Evolutionary conservation across 2,113 vertebrate species (phyloP), one percentile per base, ranked within the genome.

Genomic region (Procapra przewalskii): DNA sequence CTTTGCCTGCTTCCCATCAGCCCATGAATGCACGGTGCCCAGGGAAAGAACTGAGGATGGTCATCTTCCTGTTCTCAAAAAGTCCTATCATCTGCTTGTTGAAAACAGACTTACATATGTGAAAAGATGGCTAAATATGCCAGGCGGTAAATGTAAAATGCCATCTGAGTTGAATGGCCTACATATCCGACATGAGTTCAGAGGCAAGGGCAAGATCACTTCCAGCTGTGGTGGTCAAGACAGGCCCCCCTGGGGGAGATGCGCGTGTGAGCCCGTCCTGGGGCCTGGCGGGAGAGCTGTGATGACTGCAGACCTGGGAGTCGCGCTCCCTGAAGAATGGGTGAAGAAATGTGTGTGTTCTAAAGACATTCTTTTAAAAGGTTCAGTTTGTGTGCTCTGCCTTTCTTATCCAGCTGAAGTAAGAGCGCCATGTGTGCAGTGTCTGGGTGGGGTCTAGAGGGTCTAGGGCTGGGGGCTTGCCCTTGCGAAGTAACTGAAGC

Each of bases 81-180:
- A 94, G 67, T 87, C 80, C 12, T 52, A 95, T 96, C 91, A 93
- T 91, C 88, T 94, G 86, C 92, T 94, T 98, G 94, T 97, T 96
- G 93, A 81, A 94, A 97, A 87, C 97, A 98, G 96, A 94, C 84
- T 1, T 45, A 31, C 57, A 88, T 62, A 93, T 93, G 82, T 88
- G 87, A 92, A 96, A 91, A 93, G 98, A 95, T 90, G 94, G 88
- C 89, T 94, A 62, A 90, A 64, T 88, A 92, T 97, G 97, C 96
- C 93, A 91, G 97, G 91, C 97, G 79, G 82, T 96, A 96, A 97
- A 97, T 98, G 97, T 97, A 90, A 97, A 96, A 94, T 96, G 96
- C 94, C 98, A 96, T 97, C 92, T 23, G 86, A 94, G 83, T 48
- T 67, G 93, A 97, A 96, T 90, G 94, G 97, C 52, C 83, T 89